phyloP scores from a whole-genome alignment of 2,888 invertebrate species.

The Eudasyphora cyanicolor region DNA sequence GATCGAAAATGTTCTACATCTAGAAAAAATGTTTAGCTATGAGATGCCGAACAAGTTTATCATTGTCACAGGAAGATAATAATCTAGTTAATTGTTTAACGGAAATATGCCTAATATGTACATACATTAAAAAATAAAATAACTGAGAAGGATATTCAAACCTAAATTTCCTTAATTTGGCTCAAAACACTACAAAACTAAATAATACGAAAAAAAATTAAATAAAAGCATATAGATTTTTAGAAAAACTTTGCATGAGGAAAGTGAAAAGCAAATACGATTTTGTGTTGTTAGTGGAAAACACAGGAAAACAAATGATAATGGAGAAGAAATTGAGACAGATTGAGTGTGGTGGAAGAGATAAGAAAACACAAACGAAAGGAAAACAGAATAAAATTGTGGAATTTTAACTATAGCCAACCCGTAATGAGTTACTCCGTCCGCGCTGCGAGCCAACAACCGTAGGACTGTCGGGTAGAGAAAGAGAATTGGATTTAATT shows the following conservation, averaged over 20 bases:
- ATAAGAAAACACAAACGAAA: conserved; percentile 26
- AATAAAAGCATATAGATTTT: not conserved
- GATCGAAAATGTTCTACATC: too few relatives aligned
- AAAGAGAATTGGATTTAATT: conserved; percentile 93
- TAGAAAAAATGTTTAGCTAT: too few relatives aligned
- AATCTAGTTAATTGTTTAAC: too few relatives aligned
- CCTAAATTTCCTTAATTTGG: too few relatives aligned
- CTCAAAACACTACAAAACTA: too few relatives aligned
- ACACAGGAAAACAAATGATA: not conserved
- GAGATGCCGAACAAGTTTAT: too few relatives aligned
- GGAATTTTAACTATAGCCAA: conserved; percentile 79
- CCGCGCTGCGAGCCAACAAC: conserved; percentile 89
- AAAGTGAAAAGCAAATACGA: not conserved
- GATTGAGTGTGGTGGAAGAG: too few relatives aligned
- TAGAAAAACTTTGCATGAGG: not conserved
- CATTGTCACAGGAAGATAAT: too few relatives aligned
- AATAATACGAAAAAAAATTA: too few relatives aligned
- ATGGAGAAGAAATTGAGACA: not conserved
- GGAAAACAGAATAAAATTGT: conserved; percentile 40
- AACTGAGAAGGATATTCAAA: too few relatives aligned
- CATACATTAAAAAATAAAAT: too few relatives aligned
- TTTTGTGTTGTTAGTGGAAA: not conserved
- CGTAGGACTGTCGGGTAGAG: conserved; percentile 93
- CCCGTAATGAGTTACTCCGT: conserved; percentile 91
- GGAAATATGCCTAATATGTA: too few relatives aligned